Base-by-base conservation (phyloP, 92 coral and sea anemone species). In the Plumapathes pennacea region DNA sequence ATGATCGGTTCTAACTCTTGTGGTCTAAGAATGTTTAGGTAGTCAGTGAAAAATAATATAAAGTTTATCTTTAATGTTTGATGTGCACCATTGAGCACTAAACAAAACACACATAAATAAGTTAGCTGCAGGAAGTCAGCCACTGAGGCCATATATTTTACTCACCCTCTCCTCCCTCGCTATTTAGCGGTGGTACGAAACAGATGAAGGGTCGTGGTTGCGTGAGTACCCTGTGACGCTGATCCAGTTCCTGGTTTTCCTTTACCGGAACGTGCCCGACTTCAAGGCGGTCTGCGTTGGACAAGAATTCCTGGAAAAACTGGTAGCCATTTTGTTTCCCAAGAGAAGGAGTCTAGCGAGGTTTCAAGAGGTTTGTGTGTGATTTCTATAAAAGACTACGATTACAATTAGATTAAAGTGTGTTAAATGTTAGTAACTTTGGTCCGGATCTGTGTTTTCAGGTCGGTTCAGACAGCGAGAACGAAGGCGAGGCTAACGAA, bases 291-390 rank as follows among this genome's bases (percentile, higher is more conserved):
- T 90, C 28, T 90, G 96, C 57, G 75, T 86, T 41, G 64, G 85
- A 10, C 91, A 75, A 45, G 96, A 90, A 34, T 90, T 90, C 82
- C 59, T 90, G 45, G 97, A 90, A 34, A 89, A 87, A 70, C 75
- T 90, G 18, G 97, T 90, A 0, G 96, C 89, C 11, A 60, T 90
- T 20, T 64, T 84, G 71, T 90, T 90, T 49, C 97, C 97, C 8
- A 76, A 71, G 67, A 74, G 76, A 25, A 81, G 90, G 62, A 63
- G 78, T 18, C 27, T 56, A 21, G 68, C 80, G 3, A 60, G 49
- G 36, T 54, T 60, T 6, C 80, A 80, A 75, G 84, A 80, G 75
- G 94, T 85, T n/a, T n/a, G n/a, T n/a, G n/a, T n/a, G n/a, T n/a
- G n/a, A 1, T 21, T 23, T 56, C n/a, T n/a, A n/a, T n/a, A n/a